Evolutionary conservation across 2,113 vertebrate genomes (phyloP).

Genomic region (Hiodon tergisus): DNA sequence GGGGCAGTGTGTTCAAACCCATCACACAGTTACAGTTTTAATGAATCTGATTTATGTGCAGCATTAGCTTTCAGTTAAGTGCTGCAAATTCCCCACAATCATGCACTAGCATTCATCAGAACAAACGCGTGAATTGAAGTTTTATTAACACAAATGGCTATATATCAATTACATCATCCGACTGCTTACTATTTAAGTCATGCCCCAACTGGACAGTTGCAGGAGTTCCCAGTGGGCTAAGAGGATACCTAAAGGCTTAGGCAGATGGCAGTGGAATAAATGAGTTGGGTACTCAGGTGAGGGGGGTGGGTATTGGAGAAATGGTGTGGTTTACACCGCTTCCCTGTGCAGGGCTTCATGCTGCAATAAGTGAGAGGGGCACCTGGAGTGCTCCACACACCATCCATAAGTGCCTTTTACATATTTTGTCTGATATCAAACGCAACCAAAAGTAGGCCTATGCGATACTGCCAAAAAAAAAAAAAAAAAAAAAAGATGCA

Average conservation of each 20-base stretch:
- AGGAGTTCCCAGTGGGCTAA: not conserved
- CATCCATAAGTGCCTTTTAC: too few species aligned
- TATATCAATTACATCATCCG: too few species aligned
- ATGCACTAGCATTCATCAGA: not conserved
- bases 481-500: not conserved
- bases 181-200: not conserved
- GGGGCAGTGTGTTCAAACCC: conserved; percentile 15
- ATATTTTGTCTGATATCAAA: too few species aligned
- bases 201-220: not conserved
- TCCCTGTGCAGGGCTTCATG: not conserved
- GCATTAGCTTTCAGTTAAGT: not conserved
- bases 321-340: not conserved
- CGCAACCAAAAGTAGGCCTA: not conserved
- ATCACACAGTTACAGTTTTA: conserved; percentile 12
- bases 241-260: conserved; percentile 12
- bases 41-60: conserved; percentile 17
- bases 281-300: not conserved
- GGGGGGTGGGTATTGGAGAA: conserved; percentile 8
- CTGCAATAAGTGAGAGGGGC: too few species aligned
- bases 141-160: too few species aligned
- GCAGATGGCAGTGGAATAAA: not conserved
- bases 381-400: too few species aligned
- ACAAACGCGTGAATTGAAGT: not conserved
- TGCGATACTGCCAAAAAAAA: not conserved
- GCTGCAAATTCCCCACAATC: not conserved